These are phyloP conservation scores for Athene noctua DNA, from an alignment of 2,113 vertebrate genomes.

Conservation along the genomic window DNA sequence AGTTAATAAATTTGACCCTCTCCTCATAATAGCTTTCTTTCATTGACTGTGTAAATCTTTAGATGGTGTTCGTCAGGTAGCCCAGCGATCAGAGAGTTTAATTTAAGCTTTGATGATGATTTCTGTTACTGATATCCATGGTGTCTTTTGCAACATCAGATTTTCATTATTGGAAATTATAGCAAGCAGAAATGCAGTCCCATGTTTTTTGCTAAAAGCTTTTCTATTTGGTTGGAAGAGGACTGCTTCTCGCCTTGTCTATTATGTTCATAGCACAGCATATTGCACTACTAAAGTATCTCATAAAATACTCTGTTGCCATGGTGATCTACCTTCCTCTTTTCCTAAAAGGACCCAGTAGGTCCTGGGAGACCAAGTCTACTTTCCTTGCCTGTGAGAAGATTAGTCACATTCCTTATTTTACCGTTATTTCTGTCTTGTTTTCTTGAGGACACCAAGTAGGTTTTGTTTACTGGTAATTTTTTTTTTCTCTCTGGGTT, in stretches of 20 bases:
- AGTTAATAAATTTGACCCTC: neutral
- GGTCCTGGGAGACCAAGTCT: neutral
- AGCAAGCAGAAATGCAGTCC: neutral
- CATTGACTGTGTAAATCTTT: neutral
- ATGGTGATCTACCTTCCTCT: conserved; percentile 12
- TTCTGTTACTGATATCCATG: accelerated
- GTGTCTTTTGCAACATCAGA: neutral
- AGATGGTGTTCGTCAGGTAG: neutral
- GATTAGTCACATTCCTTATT: neutral
- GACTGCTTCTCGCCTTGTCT: neutral
- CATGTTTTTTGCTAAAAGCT: neutral
- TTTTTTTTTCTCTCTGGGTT: neutral
- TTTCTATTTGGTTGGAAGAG: neutral
- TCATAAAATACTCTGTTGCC: conserved; percentile 11
- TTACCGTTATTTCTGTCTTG: neutral
- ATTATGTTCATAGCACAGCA: neutral
- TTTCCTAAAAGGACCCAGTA: neutral
- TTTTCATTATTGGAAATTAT: neutral
- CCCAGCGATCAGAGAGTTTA: neutral
- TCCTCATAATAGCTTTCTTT: neutral
- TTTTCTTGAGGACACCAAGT: neutral
- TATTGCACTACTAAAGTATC: neutral
- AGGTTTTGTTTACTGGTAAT: neutral
- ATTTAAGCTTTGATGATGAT: neutral
- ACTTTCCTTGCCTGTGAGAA: neutral